Conservation (phyloP, 2,888 invertebrate genomes). For the Pomacea canaliculata region DNA sequence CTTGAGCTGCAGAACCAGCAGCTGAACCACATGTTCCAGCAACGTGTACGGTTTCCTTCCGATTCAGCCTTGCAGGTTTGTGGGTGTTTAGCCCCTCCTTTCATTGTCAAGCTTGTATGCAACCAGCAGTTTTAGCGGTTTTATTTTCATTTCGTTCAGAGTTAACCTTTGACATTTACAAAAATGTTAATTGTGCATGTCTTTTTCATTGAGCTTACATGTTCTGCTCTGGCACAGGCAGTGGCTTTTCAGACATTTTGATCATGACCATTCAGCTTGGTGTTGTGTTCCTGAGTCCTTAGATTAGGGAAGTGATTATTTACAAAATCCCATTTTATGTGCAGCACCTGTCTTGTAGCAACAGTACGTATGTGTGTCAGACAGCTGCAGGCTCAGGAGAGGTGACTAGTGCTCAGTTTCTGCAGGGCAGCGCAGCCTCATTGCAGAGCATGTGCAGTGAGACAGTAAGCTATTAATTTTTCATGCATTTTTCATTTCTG, state of each 20-base stretch:
- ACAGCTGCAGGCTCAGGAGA: slow-evolving; percentile 26
- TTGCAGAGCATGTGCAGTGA: slow-evolving; percentile 65
- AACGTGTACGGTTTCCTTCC: slow-evolving; percentile 52
- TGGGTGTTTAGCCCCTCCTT: not conserved
- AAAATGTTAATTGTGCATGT: too few relatives aligned
- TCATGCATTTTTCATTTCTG: too few relatives aligned
- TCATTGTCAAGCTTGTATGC: too few relatives aligned
- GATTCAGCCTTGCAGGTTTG: slow-evolving; percentile 48
- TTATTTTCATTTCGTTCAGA: too few relatives aligned
- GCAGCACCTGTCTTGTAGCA: slow-evolving; percentile 20
- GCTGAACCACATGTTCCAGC: slow-evolving; percentile 75
- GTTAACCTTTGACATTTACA: too few relatives aligned
- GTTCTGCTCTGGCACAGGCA: too few relatives aligned
- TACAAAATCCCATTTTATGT: not conserved
- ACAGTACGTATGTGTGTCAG: slow-evolving; percentile 18
- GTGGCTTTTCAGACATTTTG: too few relatives aligned
- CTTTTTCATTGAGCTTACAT: too few relatives aligned
- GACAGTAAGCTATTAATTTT: slow-evolving; percentile 45
- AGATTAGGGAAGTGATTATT: too few relatives aligned
- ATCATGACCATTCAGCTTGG: too few relatives aligned
- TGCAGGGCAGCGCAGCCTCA: slow-evolving; percentile 57
- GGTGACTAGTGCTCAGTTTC: slow-evolving; percentile 29
- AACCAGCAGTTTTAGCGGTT: too few relatives aligned
- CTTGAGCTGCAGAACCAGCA: slow-evolving; percentile 81
- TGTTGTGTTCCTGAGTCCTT: not conserved